These are phyloP conservation scores for Parnassius apollo DNA, from an alignment of 2,888 invertebrate species.

Conservation along the genomic window DNA sequence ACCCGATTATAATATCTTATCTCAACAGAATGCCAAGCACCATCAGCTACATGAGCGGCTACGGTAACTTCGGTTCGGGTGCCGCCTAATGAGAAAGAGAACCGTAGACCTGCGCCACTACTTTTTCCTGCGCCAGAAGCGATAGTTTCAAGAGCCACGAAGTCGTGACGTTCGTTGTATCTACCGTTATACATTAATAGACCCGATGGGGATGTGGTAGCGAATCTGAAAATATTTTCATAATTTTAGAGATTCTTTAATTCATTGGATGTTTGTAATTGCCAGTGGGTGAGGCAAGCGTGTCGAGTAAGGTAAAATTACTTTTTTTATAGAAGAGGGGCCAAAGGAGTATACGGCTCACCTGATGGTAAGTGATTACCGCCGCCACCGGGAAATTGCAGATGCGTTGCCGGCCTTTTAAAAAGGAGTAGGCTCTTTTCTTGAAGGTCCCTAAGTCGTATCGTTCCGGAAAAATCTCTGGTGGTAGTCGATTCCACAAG, in stretches of 20 bases:
- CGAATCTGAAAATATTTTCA: slow-evolving; percentile 82
- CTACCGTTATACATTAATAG: slow-evolving; percentile 96
- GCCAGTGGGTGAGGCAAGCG: too few species aligned
- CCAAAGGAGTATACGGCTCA: too few species aligned
- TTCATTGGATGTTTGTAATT: too few species aligned
- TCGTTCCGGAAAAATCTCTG: too few species aligned
- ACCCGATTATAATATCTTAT: slow-evolving; percentile 92
- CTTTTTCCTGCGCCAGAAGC: slow-evolving; percentile 74
- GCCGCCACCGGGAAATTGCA: too few species aligned
- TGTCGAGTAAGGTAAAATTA: too few species aligned
- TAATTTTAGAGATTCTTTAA: not conserved
- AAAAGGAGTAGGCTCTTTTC: too few species aligned
- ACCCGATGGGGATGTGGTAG: slow-evolving; percentile 91
- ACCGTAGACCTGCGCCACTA: slow-evolving; percentile 83
- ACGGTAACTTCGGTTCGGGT: slow-evolving; percentile 85
- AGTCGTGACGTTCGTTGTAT: slow-evolving; percentile 97
- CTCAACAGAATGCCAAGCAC: slow-evolving; percentile 93
- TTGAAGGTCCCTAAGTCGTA: too few species aligned
- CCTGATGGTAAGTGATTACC: too few species aligned
- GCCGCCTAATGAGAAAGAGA: slow-evolving; percentile 94
- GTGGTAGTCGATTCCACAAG: too few species aligned
- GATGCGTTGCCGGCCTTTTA: too few species aligned
- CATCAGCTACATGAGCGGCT: slow-evolving; percentile 89
- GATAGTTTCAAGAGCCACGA: slow-evolving; percentile 92
- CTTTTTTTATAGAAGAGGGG: too few species aligned